Evolutionary conservation across 2,797 vertebrate species (phyloP).

Genomic region (Sorex maritimensis): DNA sequence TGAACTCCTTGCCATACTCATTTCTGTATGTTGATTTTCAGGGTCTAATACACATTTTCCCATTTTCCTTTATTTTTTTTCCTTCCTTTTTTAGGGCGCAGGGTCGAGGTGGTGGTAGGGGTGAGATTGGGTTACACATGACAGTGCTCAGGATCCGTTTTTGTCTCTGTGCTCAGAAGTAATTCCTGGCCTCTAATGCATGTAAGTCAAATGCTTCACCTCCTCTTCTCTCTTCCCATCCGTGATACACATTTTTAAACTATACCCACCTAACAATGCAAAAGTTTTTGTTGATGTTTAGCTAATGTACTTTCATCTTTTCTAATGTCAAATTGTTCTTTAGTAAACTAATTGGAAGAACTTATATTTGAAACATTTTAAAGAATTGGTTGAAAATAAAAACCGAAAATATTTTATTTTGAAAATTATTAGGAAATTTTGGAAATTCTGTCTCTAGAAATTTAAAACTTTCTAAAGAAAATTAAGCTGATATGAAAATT

Average conservation of each 20-base stretch:
- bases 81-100: too few species aligned
- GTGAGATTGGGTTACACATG: too few species aligned
- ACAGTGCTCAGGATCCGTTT: too few species aligned
- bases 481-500: neutral
- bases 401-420: slow-evolving; percentile 64
- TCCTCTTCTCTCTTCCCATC: too few species aligned
- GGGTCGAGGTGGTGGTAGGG: too few species aligned
- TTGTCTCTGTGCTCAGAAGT: too few species aligned
- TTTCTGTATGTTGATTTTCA: too few species aligned
- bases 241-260: neutral
- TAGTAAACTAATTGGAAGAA: slow-evolving; percentile 26
- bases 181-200: too few species aligned
- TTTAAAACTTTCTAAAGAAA: neutral
- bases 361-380: slow-evolving; percentile 58
- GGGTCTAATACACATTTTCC: too few species aligned
- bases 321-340: neutral
- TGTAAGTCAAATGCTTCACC: too few species aligned
- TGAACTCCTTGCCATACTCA: too few species aligned
- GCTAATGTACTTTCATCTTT: slow-evolving; percentile 14
- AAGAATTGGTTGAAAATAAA: slow-evolving; percentile 59
- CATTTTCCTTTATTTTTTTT: too few species aligned
- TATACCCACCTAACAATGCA: neutral
- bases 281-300: slow-evolving; percentile 30
- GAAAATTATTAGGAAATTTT: slow-evolving; percentile 10
- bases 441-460: neutral